These are phyloP conservation scores for Tetragonula clypearis DNA, from an alignment of 1,140 invertebrate genomes.

Conservation along the genomic window DNA sequence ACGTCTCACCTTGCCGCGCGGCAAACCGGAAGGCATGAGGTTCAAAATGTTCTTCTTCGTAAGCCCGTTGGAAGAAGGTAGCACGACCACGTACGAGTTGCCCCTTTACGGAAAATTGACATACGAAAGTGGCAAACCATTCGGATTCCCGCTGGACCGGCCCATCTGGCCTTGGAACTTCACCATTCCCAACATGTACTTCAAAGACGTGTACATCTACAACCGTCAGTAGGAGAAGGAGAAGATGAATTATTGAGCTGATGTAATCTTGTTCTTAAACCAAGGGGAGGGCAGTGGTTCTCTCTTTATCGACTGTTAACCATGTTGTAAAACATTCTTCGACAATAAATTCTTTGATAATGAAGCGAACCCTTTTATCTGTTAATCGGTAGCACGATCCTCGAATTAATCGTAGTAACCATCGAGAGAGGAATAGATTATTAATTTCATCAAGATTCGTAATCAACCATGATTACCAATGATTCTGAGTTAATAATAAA, in stretches of 20 bases:
- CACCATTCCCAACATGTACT: conserved; percentile 77
- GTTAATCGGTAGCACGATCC: not conserved
- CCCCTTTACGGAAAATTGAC: conserved; percentile 71
- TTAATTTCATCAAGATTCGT: too few species aligned
- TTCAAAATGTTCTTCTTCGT: conserved; percentile 80
- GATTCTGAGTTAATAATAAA: too few species aligned
- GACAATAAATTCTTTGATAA: conserved; percentile 42
- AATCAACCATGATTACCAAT: too few species aligned
- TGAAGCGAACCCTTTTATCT: not conserved
- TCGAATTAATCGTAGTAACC: too few species aligned
- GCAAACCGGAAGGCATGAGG: conserved; percentile 77
- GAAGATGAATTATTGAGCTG: conserved; percentile 14
- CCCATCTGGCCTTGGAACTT: conserved; percentile 74
- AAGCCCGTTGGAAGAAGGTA: conserved; percentile 73
- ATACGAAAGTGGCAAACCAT: conserved; percentile 82
- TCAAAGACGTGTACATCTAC: conserved; percentile 77
- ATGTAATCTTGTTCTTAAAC: not conserved
- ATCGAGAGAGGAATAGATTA: too few species aligned
- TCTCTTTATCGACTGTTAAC: not conserved
- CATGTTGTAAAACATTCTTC: conserved; percentile 4
- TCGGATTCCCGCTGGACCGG: conserved; percentile 87
- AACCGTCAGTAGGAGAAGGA: conserved; percentile 54
- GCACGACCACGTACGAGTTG: conserved; percentile 59
- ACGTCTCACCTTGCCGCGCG: conserved; percentile 78
- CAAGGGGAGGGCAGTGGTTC: too few species aligned